phyloP scores from a whole-genome alignment of 2,888 invertebrate genomes.

The Epiperipatus broadwayi region DNA sequence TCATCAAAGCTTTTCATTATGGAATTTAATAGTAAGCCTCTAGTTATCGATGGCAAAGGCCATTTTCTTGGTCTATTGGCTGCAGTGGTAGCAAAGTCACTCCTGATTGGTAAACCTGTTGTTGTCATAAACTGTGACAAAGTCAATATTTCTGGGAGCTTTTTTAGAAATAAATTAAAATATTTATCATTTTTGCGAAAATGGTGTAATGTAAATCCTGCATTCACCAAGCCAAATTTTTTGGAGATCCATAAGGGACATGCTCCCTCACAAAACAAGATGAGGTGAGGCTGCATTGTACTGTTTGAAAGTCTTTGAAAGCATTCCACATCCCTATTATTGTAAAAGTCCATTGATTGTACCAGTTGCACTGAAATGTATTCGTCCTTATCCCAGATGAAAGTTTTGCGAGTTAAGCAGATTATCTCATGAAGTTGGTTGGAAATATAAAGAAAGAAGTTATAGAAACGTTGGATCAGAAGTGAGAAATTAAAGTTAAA shows the following conservation, averaged over 20 bases:
- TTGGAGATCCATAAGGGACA: conserved; percentile 95
- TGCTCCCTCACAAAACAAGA: conserved; percentile 95
- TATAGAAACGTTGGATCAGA: too few species aligned
- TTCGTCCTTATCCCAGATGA: conserved; percentile 84
- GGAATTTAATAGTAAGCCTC: too few species aligned
- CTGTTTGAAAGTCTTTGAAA: conserved; percentile 80
- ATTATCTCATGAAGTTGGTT: conserved; percentile 93
- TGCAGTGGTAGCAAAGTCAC: conserved; percentile 80
- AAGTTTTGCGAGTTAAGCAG: conserved; percentile 92
- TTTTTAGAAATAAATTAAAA: conserved; percentile 72
- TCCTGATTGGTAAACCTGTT: conserved; percentile 56
- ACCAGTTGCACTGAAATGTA: conserved; percentile 79
- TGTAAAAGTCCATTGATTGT: conserved; percentile 74
- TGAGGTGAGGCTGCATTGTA: conserved; percentile 82
- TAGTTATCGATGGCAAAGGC: conserved; percentile 94
- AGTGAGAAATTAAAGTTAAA: too few species aligned
- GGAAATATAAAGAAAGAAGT: conserved; percentile 99
- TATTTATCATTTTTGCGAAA: conserved; percentile 89
- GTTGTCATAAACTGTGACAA: conserved; percentile 84
- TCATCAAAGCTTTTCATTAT: too few species aligned
- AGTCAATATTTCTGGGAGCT: conserved; percentile 90
- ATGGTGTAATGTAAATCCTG: conserved; percentile 95
- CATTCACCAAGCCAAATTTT: conserved; percentile 93
- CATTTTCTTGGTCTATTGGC: conserved; percentile 93
- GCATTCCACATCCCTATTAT: conserved; percentile 90